These are phyloP conservation scores for Takifugu flavidus DNA, from an alignment of 2,113 vertebrate genomes.

Conservation along the genomic window DNA sequence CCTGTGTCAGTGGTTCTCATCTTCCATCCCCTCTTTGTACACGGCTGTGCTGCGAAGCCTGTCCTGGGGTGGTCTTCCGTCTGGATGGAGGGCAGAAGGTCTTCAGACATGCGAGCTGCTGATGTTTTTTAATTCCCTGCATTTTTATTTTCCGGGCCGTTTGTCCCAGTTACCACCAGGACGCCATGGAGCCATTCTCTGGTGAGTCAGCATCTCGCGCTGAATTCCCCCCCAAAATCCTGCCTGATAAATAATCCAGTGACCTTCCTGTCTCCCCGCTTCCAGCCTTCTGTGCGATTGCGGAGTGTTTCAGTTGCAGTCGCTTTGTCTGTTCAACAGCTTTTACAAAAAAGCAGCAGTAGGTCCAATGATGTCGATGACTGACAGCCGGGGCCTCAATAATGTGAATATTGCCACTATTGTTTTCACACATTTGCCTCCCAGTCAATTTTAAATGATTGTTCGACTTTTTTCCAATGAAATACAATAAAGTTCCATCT, in stretches of 20 bases:
- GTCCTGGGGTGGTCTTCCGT: constrained; percentile 28
- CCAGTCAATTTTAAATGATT: no score
- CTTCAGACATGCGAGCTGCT: no score
- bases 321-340: constrained; percentile 25
- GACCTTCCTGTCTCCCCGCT: not conserved
- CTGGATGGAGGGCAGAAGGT: not conserved
- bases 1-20: constrained; percentile 35
- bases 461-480: no score
- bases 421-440: no score
- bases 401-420: no score
- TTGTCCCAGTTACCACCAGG: constrained; percentile 26
- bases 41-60: constrained; percentile 19
- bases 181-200: constrained; percentile 33
- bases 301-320: constrained; percentile 5
- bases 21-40: constrained; percentile 24
- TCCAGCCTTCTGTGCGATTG: constrained; percentile 6
- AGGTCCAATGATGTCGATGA: no score
- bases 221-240: no score
- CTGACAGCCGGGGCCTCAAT: no score
- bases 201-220: constrained; percentile 13
- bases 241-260: no score
- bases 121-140: no score
- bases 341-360: not conserved
- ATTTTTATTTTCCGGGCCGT: no score
- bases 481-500: no score